Evolutionary conservation across 2,113 vertebrate genomes (phyloP).

Genomic region (Clarias magur): DNA sequence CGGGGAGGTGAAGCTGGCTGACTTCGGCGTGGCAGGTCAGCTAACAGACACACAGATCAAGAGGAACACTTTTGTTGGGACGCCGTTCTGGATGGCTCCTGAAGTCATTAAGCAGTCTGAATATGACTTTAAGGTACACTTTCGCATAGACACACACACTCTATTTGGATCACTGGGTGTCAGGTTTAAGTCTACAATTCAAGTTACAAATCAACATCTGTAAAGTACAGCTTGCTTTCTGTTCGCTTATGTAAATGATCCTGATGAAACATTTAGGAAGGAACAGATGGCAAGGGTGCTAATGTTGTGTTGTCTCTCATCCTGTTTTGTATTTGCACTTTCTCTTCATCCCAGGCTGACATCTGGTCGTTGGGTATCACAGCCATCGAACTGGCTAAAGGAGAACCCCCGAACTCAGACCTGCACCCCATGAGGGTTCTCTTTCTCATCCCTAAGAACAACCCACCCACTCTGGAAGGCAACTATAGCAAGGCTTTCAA

Average conservation of each 20-base stretch:
- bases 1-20: conserved; percentile 96
- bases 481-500: conserved; percentile 97
- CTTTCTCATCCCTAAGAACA: conserved; percentile 97
- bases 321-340: neutral
- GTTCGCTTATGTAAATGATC: conserved; percentile 32
- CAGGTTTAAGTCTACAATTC: conserved; percentile 30
- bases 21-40: conserved; percentile 85
- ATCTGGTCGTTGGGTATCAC: conserved; percentile 99
- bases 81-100: conserved; percentile 80
- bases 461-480: conserved; percentile 92
- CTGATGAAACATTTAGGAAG: conserved; percentile 46
- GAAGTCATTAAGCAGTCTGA: conserved; percentile 99
- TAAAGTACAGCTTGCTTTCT: conserved; percentile 28
- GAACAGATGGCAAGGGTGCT: conserved; percentile 33
- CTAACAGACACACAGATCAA: conserved; percentile 97
- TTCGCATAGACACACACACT: neutral
- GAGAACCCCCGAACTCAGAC: conserved; percentile 96
- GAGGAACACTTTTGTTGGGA: conserved; percentile 90
- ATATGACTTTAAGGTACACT: conserved; percentile 74
- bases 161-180: conserved; percentile 12
- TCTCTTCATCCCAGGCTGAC: conserved; percentile 80
- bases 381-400: conserved; percentile 95
- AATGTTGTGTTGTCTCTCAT: neutral
- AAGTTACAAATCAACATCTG: conserved; percentile 34
- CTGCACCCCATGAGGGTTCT: conserved; percentile 97